Evolutionary conservation across 1,140 invertebrate species (phyloP).

Genomic region (Neodiprion lecontei): DNA sequence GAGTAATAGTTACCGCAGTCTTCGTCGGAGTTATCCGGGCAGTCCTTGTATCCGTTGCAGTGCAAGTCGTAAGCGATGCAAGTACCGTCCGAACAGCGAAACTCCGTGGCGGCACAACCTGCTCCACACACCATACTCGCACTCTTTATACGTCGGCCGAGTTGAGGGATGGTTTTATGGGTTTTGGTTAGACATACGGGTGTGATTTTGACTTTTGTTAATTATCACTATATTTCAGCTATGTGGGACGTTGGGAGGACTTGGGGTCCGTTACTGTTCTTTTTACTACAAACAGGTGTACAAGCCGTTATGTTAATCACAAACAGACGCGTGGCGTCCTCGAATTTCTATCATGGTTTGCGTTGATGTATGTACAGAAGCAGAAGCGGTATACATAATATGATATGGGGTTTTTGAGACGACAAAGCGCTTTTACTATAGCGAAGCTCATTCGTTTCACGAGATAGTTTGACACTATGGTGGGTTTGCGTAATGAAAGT

Average conservation of each 20-base stretch:
- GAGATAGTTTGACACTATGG: background rate
- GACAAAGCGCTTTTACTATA: background rate
- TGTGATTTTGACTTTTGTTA: no score
- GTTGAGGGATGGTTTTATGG: background rate
- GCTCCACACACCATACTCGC: conserved; percentile 59
- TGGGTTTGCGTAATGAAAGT: background rate
- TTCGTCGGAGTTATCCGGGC: conserved; percentile 76
- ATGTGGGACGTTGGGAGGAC: no score
- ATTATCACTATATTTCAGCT: background rate
- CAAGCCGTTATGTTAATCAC: background rate
- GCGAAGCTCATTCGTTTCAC: conserved; percentile 2
- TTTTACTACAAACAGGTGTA: no score
- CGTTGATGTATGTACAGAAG: background rate
- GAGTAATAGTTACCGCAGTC: conserved; percentile 73
- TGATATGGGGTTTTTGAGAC: background rate
- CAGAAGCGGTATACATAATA: background rate
- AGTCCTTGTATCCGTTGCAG: conserved; percentile 75
- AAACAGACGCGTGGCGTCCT: background rate
- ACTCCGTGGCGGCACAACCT: conserved; percentile 68
- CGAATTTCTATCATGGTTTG: background rate
- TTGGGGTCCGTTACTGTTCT: no score
- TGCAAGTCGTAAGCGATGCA: conserved; percentile 68
- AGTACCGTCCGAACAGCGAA: conserved; percentile 73
- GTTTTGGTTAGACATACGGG: no score
- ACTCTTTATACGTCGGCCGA: conserved; percentile 32